These are phyloP conservation scores for Leptopterna dolabrata DNA, from an alignment of 2,888 invertebrate species.

Conservation along the genomic window DNA sequence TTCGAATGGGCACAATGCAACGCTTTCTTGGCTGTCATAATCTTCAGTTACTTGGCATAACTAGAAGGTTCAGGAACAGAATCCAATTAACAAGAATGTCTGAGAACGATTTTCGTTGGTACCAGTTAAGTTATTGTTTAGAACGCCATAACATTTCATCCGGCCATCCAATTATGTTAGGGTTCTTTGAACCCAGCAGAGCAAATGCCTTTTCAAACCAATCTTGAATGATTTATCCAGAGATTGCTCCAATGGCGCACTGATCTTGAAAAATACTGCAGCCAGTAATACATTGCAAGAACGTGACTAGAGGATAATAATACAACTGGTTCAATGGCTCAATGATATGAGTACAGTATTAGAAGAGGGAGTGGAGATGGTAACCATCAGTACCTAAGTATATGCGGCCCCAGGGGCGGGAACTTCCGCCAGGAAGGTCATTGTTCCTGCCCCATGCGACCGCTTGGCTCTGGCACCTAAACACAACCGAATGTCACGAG, in stretches of 20 bases:
- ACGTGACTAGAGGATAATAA: neutral
- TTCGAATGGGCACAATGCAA: too few relatives aligned
- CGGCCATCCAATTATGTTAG: too few relatives aligned
- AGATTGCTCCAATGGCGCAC: neutral
- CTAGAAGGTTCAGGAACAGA: too few relatives aligned
- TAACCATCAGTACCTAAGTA: slow-evolving; percentile 10
- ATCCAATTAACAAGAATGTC: too few relatives aligned
- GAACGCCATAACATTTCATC: too few relatives aligned
- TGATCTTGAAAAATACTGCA: neutral
- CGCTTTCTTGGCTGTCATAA: too few relatives aligned
- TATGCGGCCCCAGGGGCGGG: slow-evolving; percentile 10
- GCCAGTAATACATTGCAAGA: neutral
- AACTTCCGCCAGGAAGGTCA: slow-evolving; percentile 29
- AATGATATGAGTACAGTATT: neutral
- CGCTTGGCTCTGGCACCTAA: neutral
- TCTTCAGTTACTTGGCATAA: too few relatives aligned
- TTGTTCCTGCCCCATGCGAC: neutral
- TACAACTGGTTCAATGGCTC: neutral
- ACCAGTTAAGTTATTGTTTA: too few relatives aligned
- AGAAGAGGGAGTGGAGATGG: slow-evolving; percentile 8
- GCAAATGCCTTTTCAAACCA: too few relatives aligned
- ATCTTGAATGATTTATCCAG: too few relatives aligned
- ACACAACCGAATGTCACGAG: slow-evolving; percentile 3
- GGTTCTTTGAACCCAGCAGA: too few relatives aligned
- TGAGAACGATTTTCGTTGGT: too few relatives aligned